These are phyloP conservation scores for Lerema accius DNA, from an alignment of 1,140 invertebrate genomes.

Conservation along the genomic window DNA sequence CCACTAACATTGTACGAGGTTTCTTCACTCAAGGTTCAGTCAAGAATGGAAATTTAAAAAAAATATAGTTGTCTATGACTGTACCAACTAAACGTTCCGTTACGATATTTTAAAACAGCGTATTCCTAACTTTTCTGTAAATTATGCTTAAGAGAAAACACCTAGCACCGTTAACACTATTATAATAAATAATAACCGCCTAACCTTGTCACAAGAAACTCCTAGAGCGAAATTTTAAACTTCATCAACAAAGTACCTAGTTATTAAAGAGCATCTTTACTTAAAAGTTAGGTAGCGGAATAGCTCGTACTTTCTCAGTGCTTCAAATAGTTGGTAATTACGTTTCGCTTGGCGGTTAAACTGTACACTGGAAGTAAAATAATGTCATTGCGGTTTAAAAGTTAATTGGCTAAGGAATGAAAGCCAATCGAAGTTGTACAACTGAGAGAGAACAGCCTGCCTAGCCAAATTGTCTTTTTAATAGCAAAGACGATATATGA, in stretches of 20 bases:
- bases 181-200: constrained; percentile 11
- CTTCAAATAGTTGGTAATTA: constrained; percentile 31
- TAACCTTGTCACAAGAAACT: constrained; percentile 15
- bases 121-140: too few relatives aligned
- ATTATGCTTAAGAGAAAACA: background rate
- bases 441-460: background rate
- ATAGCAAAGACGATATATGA: background rate
- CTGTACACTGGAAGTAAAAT: constrained; percentile 25
- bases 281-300: constrained; percentile 22
- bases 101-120: too few relatives aligned
- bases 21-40: too few relatives aligned
- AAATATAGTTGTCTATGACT: too few relatives aligned
- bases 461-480: background rate
- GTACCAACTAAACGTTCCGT: too few relatives aligned
- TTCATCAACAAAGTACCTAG: constrained; percentile 21
- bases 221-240: constrained; percentile 24
- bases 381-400: constrained; percentile 22
- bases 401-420: constrained; percentile 22
- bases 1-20: background rate
- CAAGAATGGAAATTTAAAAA: too few relatives aligned
- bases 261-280: constrained; percentile 27
- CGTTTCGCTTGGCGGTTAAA: constrained; percentile 29
- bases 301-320: constrained; percentile 22
- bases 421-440: constrained; percentile 13
- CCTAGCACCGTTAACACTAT: background rate